Base-by-base conservation (phyloP, 35 echinoderm and acorn worm species). In the Anneissia japonica region DNA sequence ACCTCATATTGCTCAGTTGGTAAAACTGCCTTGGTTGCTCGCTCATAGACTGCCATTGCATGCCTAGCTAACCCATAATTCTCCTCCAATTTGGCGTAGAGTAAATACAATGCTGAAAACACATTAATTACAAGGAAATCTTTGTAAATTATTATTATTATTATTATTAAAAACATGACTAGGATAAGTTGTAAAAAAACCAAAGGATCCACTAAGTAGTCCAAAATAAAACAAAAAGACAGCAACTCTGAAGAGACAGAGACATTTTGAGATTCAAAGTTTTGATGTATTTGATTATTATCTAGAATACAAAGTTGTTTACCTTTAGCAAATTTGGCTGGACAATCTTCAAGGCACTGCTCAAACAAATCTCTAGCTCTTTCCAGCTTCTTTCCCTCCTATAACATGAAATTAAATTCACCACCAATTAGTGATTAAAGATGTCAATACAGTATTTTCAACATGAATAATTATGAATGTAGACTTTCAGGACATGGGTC, bases 1-100 rank as follows among this genome's bases (percentile, higher is more conserved):
- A 99, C 96, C 96, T 99, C 92, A 87, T 99, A 87, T 45, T 99
- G 96, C 77, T 99, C 96, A 34, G 89, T 75, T 72, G 96, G 96
- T 79, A 99, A 83, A 11, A 99, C 96, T 35, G 84, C 96, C 46
- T 94, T 91, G 29, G 96, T 99, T 30, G 92, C 91, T 76, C 96
- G 80, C 36, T 99, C 96, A 82, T 99, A 99, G 3, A 99, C 96
- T 34, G 96, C 92, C 89, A 99, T 93, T 36, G 96, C 96, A 79
- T 99, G 96, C 37, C 96, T 89, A 17, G 96, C 82, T 31, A 99
- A 84, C 31, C 96, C 96, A 39, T 91, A 93, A 64, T 94, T 88
- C 72, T 99, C 96, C 38, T 99, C 96, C 32, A 99, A 74, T 79
- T 94, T 99, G 35, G 96, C 96, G 84, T 99, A 99, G 31, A 99